Conservation (phyloP, 1,140 invertebrate species). For the Lethrus apterus region DNA sequence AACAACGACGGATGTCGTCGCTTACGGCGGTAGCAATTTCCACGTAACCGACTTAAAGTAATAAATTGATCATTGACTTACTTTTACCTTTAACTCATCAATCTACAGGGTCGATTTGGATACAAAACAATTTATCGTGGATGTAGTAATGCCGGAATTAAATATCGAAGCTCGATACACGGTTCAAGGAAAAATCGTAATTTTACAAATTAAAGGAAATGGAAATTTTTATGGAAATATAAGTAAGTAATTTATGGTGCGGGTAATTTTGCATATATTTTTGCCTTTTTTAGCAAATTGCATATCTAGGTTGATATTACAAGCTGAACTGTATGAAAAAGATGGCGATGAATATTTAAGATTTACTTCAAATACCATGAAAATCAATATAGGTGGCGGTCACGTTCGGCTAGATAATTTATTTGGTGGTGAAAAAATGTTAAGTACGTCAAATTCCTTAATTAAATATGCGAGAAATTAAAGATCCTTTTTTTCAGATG, state of each 20-base stretch:
- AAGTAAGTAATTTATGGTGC: slow-evolving; percentile 49
- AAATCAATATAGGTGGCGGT: slow-evolving; percentile 52
- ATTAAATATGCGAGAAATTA: not conserved
- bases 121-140: slow-evolving; percentile 42
- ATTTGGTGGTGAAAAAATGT: slow-evolving; percentile 52
- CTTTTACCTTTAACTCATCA: slow-evolving; percentile 22
- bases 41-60: slow-evolving; percentile 49
- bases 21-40: slow-evolving; percentile 55
- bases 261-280: slow-evolving; percentile 24
- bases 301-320: slow-evolving; percentile 45
- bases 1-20: slow-evolving; percentile 46
- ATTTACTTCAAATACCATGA: slow-evolving; percentile 46
- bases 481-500: slow-evolving; percentile 34
- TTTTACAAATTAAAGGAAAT: slow-evolving; percentile 53
- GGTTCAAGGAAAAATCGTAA: slow-evolving; percentile 52
- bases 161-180: slow-evolving; percentile 52
- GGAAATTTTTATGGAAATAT: slow-evolving; percentile 56
- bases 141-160: slow-evolving; percentile 49
- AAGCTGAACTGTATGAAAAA: slow-evolving; percentile 40
- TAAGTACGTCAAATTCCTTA: slow-evolving; percentile 35
- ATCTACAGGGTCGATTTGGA: slow-evolving; percentile 45
- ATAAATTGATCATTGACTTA: slow-evolving; percentile 25
- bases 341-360: slow-evolving; percentile 48
- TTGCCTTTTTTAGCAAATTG: slow-evolving; percentile 45
- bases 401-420: slow-evolving; percentile 53